A percentile compares a stretch with the other conserved stretches of the same genome.
phyloP scores from a whole-genome alignment of 64 coral and sea anemone species.

The Pachyseris speciosa region DNA sequence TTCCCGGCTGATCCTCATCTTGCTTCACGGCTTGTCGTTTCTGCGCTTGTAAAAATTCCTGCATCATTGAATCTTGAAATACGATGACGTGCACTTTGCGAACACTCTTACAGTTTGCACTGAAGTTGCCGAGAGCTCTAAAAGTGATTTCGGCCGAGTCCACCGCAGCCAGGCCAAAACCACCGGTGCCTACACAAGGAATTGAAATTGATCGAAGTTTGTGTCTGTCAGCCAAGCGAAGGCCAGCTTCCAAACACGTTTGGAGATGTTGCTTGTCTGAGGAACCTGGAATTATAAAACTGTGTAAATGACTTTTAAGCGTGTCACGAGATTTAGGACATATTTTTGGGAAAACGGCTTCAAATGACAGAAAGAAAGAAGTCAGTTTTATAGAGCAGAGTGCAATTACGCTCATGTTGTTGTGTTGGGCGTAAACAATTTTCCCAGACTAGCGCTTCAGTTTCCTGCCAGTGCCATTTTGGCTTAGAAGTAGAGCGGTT shows the following conservation, averaged over 20 bases:
- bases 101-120: constrained; percentile 1
- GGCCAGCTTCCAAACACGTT: constrained; percentile 53
- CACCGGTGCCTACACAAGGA: constrained; percentile 63
- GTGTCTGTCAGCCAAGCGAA: constrained; percentile 25
- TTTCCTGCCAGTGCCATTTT: too few species aligned
- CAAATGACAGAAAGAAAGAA: too few species aligned
- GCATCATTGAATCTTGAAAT: constrained; percentile 60
- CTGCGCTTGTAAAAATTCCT: constrained; percentile 52
- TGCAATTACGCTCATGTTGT: too few species aligned
- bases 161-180: constrained; percentile 3
- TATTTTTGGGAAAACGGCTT: too few species aligned
- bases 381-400: too few species aligned
- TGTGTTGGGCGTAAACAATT: too few species aligned
- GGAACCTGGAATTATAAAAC: neutral
- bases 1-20: too few species aligned
- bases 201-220: constrained; percentile 56
- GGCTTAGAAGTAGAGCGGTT: too few species aligned
- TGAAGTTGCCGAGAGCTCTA: constrained; percentile 27
- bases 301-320: too few species aligned
- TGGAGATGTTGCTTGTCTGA: neutral
- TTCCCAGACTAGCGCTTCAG: too few species aligned
- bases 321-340: too few species aligned
- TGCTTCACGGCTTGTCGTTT: too few species aligned
- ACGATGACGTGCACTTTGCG: constrained; percentile 45
- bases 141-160: constrained; percentile 67